Percentiles rank a stretch among this genome's conserved stretches.
These are phyloP conservation scores for Drosophila pachea DNA, from an alignment of 1,140 invertebrate genomes.

Conservation along the genomic window DNA sequence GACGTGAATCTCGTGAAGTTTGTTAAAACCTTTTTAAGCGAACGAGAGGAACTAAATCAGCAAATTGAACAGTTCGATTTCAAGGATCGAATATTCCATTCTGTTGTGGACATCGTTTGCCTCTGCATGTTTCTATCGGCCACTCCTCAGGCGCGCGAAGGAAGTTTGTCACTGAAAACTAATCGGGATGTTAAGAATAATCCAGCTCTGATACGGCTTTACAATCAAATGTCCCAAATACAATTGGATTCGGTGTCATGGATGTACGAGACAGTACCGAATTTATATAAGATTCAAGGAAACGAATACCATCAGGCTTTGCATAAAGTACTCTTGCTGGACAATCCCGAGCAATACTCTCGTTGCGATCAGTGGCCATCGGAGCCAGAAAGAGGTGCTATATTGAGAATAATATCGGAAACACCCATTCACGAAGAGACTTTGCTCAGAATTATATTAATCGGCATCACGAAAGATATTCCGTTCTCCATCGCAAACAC, in stretches of 20 bases:
- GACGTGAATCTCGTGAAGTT: conserved; percentile 88
- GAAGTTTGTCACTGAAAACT: conserved; percentile 75
- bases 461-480: conserved; percentile 92
- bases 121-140: conserved; percentile 90
- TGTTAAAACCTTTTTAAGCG: conserved; percentile 85
- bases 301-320: conserved; percentile 89
- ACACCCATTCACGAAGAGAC: conserved; percentile 92
- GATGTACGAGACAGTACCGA: conserved; percentile 89
- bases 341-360: conserved; percentile 91
- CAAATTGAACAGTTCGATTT: conserved; percentile 82
- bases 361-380: conserved; percentile 96
- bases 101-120: conserved; percentile 91
- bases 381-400: conserved; percentile 89
- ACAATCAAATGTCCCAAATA: conserved; percentile 86
- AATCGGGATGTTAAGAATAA: conserved; percentile 70
- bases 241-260: conserved; percentile 91
- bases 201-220: conserved; percentile 82
- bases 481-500: conserved; percentile 89
- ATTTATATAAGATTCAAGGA: conserved; percentile 85
- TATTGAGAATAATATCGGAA: conserved; percentile 91
- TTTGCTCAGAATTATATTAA: conserved; percentile 88
- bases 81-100: conserved; percentile 90
- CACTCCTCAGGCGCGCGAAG: conserved; percentile 89
- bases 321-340: conserved; percentile 92
- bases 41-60: conserved; percentile 81